A percentile compares a stretch with the other conserved stretches of the same genome.
Evolutionary conservation across 2,888 invertebrate species (phyloP).

Genomic region (Eupithecia dodoneata): DNA sequence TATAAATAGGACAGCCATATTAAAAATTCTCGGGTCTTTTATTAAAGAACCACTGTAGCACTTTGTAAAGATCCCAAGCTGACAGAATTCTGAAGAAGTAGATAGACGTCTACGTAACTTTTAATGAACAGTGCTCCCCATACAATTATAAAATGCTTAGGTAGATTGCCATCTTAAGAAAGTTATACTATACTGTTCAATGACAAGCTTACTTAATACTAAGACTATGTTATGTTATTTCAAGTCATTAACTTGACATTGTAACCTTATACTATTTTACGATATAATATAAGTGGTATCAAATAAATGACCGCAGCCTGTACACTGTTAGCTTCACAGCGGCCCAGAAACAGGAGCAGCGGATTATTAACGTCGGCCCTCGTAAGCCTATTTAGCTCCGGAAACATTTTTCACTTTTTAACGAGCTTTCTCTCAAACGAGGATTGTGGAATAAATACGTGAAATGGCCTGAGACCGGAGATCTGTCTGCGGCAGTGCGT

Average conservation of each 20-base stretch:
- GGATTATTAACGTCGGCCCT: constrained; percentile 72
- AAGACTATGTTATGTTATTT: constrained; percentile 18
- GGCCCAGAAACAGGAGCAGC: constrained; percentile 79
- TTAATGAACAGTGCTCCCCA: constrained; percentile 29
- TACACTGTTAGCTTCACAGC: constrained; percentile 79
- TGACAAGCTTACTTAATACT: constrained; percentile 14
- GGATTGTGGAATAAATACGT: constrained; percentile 36
- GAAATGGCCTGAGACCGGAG: constrained; percentile 33
- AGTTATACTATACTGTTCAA: constrained; percentile 18
- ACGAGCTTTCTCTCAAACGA: constrained; percentile 43
- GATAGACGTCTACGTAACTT: constrained; percentile 36
- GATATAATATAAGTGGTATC: constrained; percentile 17
- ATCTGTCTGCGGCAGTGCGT: constrained; percentile 28
- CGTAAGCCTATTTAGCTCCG: constrained; percentile 60
- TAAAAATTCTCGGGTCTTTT: constrained; percentile 30
- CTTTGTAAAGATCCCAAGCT: constrained; percentile 68
- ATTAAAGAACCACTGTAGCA: constrained; percentile 57
- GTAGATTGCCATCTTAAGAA: constrained; percentile 10
- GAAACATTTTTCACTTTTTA: constrained; percentile 55
- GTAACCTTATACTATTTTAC: neutral
- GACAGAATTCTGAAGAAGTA: constrained; percentile 41
- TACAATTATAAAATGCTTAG: constrained; percentile 8
- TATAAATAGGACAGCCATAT: constrained; percentile 22
- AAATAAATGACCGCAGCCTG: constrained; percentile 63
- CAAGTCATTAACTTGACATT: constrained; percentile 7